Evolutionary conservation across 2,888 invertebrate species (phyloP).

Genomic region (Agrochola circellaris): DNA sequence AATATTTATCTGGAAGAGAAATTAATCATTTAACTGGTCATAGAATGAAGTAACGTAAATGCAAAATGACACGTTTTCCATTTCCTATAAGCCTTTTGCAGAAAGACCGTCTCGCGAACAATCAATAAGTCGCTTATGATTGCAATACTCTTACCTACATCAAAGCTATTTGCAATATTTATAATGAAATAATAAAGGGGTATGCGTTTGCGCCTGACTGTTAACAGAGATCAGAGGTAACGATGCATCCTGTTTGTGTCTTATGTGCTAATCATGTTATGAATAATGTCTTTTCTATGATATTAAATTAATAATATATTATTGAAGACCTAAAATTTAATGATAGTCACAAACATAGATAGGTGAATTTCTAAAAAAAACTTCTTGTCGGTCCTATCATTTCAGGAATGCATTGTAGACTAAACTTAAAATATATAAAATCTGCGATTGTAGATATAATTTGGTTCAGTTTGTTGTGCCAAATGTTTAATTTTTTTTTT

Average conservation of each 20-base stretch:
- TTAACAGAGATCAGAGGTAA: constrained; percentile 72
- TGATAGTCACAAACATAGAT: not conserved
- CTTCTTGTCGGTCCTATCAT: too few relatives aligned
- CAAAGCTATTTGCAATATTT: not conserved
- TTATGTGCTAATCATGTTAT: constrained; percentile 37
- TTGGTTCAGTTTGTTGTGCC: too few relatives aligned
- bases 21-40: not conserved
- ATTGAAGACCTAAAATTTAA: not conserved
- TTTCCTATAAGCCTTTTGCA: constrained; percentile 1
- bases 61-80: not conserved
- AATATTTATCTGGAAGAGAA: not conserved
- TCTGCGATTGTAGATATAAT: too few relatives aligned
- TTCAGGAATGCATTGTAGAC: too few relatives aligned
- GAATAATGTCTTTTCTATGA: constrained; percentile 17
- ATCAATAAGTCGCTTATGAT: constrained; percentile 31
- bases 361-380: too few relatives aligned
- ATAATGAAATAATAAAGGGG: constrained; percentile 28
- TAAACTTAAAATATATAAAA: too few relatives aligned
- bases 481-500: too few relatives aligned
- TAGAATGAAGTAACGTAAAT: not conserved
- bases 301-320: not conserved
- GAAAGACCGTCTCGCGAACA: constrained; percentile 2
- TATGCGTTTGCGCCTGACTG: constrained; percentile 43
- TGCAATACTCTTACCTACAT: not conserved
- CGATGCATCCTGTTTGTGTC: constrained; percentile 72